Conservation (phyloP, 1,140 invertebrate species). For the Danaus plexippus region DNA sequence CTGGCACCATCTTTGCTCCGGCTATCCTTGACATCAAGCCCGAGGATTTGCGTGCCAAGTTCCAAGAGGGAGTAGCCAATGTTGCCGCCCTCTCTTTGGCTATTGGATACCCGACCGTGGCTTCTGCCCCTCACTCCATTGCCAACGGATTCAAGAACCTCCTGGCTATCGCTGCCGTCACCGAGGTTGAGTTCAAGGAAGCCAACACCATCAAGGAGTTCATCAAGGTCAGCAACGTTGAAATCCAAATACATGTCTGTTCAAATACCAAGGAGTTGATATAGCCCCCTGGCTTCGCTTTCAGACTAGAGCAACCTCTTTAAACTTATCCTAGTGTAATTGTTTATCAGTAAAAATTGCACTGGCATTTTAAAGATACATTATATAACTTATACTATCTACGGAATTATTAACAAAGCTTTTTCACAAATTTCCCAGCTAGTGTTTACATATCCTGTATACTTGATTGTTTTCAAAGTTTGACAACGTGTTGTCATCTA, state of each 20-base stretch:
- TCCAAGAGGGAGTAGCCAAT: constrained; percentile 93
- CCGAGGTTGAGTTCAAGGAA: constrained; percentile 95
- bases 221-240: constrained; percentile 76
- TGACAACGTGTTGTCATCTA: no score
- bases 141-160: constrained; percentile 99
- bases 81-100: constrained; percentile 94
- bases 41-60: constrained; percentile 92
- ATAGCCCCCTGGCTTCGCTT: no score
- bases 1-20: constrained; percentile 97
- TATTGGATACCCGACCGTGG: constrained; percentile 96
- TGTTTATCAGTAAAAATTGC: no score
- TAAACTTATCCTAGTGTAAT: no score
- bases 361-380: constrained; percentile 1
- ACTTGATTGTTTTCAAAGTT: no score
- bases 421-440: background rate
- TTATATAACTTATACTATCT: constrained; percentile 4
- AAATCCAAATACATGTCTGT: no score
- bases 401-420: background rate
- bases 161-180: constrained; percentile 95
- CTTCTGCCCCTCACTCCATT: constrained; percentile 97
- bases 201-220: constrained; percentile 93
- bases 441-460: no score
- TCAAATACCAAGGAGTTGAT: no score
- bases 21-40: constrained; percentile 98
- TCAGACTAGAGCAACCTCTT: no score